phyloP scores from a whole-genome alignment of 2,113 vertebrate species.

The Trogon melanurus region DNA sequence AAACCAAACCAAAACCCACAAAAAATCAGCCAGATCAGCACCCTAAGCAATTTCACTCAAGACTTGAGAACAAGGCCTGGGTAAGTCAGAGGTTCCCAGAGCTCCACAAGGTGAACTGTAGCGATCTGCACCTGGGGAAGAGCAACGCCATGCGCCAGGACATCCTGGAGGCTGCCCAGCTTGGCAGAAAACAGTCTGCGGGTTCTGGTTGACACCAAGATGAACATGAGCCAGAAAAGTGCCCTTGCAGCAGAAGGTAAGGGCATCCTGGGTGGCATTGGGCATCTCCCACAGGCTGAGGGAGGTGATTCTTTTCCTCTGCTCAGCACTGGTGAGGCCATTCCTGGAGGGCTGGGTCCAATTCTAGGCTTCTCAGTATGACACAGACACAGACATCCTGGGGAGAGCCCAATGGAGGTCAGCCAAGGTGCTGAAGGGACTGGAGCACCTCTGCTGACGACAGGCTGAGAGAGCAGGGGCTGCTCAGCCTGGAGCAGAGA shows the following conservation, averaged over 20 bases:
- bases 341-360: too few species aligned
- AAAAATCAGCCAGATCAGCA: not conserved
- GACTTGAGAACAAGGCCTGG: not conserved
- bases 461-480: not conserved
- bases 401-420: fast-evolving
- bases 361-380: not conserved
- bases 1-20: not conserved
- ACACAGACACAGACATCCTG: fast-evolving
- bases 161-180: not conserved
- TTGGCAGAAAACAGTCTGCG: not conserved
- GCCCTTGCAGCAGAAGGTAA: not conserved
- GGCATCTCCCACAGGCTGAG: not conserved
- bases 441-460: not conserved
- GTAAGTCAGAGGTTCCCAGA: not conserved
- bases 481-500: not conserved
- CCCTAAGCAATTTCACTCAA: not conserved
- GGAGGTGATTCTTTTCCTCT: not conserved
- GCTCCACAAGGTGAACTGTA: fast-evolving
- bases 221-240: not conserved
- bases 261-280: fast-evolving
- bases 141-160: not conserved
- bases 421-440: not conserved
- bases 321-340: not conserved
- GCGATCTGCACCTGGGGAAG: not conserved
- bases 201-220: not conserved